Evolutionary conservation across 1,140 invertebrate species (phyloP), one percentile per base, ranked within the genome.

Genomic region (Melipona quadrifasciata): DNA sequence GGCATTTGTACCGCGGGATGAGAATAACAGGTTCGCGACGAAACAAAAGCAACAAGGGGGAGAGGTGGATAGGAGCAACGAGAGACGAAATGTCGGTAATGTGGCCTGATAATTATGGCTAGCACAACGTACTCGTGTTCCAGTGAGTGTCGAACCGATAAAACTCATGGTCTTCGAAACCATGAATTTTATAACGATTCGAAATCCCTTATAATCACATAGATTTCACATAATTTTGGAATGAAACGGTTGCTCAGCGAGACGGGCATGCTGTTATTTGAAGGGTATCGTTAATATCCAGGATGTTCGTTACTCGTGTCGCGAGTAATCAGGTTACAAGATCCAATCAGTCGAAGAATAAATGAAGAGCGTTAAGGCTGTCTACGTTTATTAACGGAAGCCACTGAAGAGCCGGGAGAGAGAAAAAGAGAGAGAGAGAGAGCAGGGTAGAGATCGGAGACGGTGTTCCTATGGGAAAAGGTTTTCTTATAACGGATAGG

Each of bases 281-380:
- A 19, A 51, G 47, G 55, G 55, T 24, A 79, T 79, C 27, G 51
- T 78, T 78, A 53, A 67, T 53, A 78, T 31, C 3, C 16, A 55
- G 14, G 24, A 67, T 79, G 39, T 78, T 78, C 61, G 61, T 55
- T 68, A 34, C 51, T 68, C 21, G 39, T 55, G 47, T 68, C 55
- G 55, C 64, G 31, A 68, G 27, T 68, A 70, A 70, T 68, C 51
- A 79, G 27, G 77, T 68, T 79, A 79, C 77, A 31, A 68, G 77
- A 68, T 79, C 77, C 64, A 79, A 79, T 79, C 64, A 68, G 64
- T 79, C 19, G 77, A 79, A 55, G 24, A 79, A 79, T 79, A 72
- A 80, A 80, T 24, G 55, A 72, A 80, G 68, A 55, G 53, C 24
- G 67, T 70, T 80, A 57, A 80, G 53, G 27, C 24, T 72, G 67